Base-by-base conservation (phyloP, 2,797 vertebrate genomes). In the Notolabrus celidotus region DNA sequence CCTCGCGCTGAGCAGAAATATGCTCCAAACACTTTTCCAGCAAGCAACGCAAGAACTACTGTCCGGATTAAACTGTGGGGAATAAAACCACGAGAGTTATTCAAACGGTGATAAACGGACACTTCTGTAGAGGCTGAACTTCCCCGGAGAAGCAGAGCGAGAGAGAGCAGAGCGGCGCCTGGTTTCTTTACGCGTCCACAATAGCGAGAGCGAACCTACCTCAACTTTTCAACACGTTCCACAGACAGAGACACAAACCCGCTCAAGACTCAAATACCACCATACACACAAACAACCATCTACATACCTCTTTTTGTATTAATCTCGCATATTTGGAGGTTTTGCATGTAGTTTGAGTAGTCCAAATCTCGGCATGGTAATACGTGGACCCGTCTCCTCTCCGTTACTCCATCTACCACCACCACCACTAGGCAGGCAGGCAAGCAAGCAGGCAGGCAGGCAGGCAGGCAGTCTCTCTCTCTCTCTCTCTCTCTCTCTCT, bases 351-450 rank as follows among this genome's bases (percentile, higher is more conserved):
- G 86, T 94, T 94, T 88, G 39, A 52, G 74, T 82, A 76, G 80
- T 93, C 89, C 93, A 78, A 90, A 90, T 91, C 81, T 89, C 90
- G 77, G 92, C 94, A 94, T 95, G 88, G 92, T 93, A 90, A 63
- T 88, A 77, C 86, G 85, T 80, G 84, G 87, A 89, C 83, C 74
- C 38, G 66, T 54, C 77, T 73, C 67, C 75, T 63, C 83, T 75
- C 84, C 82, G 89, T 71, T 85, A 84, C 82, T 88, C 89, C 84
- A 71, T 86, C 89, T 83, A 77, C 70, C 82, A 71, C 41, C 76
- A 81, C 50, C 82, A 71, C 41, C 76, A 81, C 50, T 55, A 57
- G 65, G 74, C 83, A 71, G 74, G 22, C 65, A 51, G 47, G 47
- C 23, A 31, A 8, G 2, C 49, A 25, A 15, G 20, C 45, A 23